These are phyloP conservation scores for Catostomus latipinnis DNA, from an alignment of 2,797 vertebrate genomes.

Conservation along the genomic window DNA sequence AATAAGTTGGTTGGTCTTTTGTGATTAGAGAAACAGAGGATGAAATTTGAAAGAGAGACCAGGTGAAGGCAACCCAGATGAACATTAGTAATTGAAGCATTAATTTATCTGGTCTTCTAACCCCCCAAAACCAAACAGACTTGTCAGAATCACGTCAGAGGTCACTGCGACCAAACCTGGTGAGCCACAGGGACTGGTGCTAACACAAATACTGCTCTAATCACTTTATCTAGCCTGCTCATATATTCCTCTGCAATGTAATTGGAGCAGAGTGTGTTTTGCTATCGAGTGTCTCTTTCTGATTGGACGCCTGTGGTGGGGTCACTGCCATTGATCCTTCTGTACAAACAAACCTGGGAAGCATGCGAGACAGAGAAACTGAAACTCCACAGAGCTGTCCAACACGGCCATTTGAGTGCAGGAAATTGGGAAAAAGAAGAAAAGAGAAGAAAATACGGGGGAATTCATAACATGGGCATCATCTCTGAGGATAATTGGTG, in stretches of 20 bases:
- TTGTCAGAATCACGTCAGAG: conserved; percentile 48
- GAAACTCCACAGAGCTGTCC: conserved; percentile 61
- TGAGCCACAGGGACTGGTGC: conserved; percentile 37
- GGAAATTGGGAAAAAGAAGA: conserved; percentile 55
- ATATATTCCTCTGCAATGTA: conserved; percentile 56
- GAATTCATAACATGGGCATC: conserved; percentile 71
- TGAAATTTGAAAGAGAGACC: conserved; percentile 19
- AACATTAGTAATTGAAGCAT: conserved; percentile 31
- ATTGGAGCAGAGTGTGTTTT: conserved; percentile 70
- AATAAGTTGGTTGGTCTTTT: conserved; percentile 23
- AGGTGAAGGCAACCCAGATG: conserved; percentile 1
- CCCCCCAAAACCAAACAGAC: conserved; percentile 28
- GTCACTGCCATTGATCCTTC: conserved; percentile 62
- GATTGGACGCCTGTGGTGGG: conserved; percentile 62
- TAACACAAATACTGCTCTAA: conserved; percentile 55
- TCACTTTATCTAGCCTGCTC: conserved; percentile 51
- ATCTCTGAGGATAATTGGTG: conserved; percentile 67
- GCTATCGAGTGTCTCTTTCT: conserved; percentile 63
- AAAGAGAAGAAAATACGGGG: conserved; percentile 56
- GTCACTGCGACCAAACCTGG: conserved; percentile 52
- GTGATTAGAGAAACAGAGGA: conserved; percentile 17
- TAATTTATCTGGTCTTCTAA: conserved; percentile 39
- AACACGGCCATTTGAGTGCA: conserved; percentile 59
- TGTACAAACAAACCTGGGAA: conserved; percentile 60
- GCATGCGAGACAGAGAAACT: conserved; percentile 39